Percentiles rank a stretch among this genome's conserved stretches.
Conservation (phyloP, 2,113 vertebrate species). For the Fregetta grallaria region DNA sequence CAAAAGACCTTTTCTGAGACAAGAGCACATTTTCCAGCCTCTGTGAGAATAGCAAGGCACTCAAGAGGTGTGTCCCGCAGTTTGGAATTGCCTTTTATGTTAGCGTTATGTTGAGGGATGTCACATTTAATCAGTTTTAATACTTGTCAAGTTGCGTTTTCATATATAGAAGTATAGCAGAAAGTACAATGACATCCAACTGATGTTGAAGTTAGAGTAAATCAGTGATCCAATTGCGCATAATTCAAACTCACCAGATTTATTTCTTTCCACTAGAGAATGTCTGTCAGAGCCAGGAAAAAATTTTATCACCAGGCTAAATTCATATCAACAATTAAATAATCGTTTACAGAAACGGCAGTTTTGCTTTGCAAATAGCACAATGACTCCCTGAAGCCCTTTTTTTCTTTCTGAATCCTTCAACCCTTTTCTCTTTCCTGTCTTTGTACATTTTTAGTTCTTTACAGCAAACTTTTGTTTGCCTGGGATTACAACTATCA, state of each 20-base stretch:
- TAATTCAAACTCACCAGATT: constrained; percentile 59
- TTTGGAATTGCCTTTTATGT: constrained; percentile 22
- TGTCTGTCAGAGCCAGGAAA: constrained; percentile 50
- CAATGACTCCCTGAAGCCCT: constrained; percentile 33
- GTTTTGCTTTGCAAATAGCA: constrained; percentile 54
- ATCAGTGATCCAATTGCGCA: constrained; percentile 34
- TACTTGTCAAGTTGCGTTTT: not conserved
- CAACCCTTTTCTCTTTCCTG: not conserved
- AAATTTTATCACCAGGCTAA: constrained; percentile 59
- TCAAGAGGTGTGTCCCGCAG: not conserved
- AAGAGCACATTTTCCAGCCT: not conserved
- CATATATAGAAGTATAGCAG: not conserved
- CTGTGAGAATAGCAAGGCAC: not conserved
- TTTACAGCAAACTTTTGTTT: not conserved
- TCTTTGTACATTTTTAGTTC: not conserved
- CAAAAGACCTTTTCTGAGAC: not conserved
- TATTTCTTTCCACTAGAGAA: constrained; percentile 46
- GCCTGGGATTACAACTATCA: not conserved
- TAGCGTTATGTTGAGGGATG: not conserved
- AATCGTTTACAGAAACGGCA: constrained; percentile 25
- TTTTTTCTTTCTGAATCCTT: not conserved
- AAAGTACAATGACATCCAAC: constrained; percentile 10
- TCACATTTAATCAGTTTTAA: constrained; percentile 40
- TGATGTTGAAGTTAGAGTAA: not conserved
- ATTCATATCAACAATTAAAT: constrained; percentile 68